Conservation (phyloP, 2,888 invertebrate species). For the Drosophila mercatorum region DNA sequence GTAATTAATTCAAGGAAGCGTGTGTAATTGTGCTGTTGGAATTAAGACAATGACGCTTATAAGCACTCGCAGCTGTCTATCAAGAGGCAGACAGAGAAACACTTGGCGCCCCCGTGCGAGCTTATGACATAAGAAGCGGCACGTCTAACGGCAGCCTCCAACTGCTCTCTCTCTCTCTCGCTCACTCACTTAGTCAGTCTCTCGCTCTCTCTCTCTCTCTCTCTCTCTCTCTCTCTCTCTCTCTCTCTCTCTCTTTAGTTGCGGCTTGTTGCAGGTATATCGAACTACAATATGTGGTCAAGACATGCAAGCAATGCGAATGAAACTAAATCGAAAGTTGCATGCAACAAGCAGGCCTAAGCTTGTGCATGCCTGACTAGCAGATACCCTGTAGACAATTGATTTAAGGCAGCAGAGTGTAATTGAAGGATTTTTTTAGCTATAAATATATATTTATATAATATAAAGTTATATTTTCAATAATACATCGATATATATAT, state of each 20-base stretch:
- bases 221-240: neutral
- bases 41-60: conserved; percentile 62
- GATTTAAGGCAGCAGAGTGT: too few species aligned
- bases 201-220: conserved; percentile 8
- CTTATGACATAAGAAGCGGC: conserved; percentile 78
- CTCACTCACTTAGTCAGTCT: neutral
- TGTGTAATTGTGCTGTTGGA: conserved; percentile 61
- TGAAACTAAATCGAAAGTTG: conserved; percentile 79
- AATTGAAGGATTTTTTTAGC: too few species aligned
- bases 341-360: conserved; percentile 50
- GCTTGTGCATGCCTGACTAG: neutral
- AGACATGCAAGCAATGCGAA: conserved; percentile 79
- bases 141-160: conserved; percentile 68
- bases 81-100: conserved; percentile 34
- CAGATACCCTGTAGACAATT: neutral
- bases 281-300: conserved; percentile 73
- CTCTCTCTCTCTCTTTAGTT: conserved; percentile 16
- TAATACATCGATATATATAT: too few species aligned
- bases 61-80: conserved; percentile 58
- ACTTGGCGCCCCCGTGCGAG: conserved; percentile 48
- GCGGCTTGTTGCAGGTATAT: conserved; percentile 43
- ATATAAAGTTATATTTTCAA: too few species aligned
- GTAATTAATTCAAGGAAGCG: conserved; percentile 77
- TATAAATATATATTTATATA: too few species aligned
- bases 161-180: conserved; percentile 3